These are phyloP conservation scores for Thereva unica DNA, from an alignment of 2,888 invertebrate genomes.

Conservation along the genomic window DNA sequence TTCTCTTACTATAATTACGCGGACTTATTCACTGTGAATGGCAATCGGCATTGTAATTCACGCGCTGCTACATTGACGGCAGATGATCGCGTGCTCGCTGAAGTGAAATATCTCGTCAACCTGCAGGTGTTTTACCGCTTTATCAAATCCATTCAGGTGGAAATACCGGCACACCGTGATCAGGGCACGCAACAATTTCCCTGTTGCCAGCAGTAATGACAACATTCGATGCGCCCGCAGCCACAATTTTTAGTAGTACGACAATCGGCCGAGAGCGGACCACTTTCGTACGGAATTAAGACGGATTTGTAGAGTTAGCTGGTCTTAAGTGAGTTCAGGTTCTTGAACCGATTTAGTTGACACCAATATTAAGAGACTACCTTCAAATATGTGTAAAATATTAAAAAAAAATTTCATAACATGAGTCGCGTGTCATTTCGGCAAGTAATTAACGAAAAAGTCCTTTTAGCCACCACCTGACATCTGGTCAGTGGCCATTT, in stretches of 20 bases:
- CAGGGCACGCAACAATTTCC: slow-evolving; percentile 13
- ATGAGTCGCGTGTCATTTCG: no score
- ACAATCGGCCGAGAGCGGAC: slow-evolving; percentile 16
- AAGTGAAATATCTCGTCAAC: slow-evolving; percentile 35
- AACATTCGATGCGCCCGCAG: slow-evolving; percentile 22
- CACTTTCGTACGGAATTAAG: background rate
- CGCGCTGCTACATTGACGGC: slow-evolving; percentile 19
- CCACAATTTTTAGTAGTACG: background rate
- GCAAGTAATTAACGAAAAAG: no score
- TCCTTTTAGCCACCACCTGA: background rate
- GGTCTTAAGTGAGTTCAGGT: background rate
- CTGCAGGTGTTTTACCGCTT: slow-evolving; percentile 40
- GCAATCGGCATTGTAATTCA: slow-evolving; percentile 14
- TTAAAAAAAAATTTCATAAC: no score
- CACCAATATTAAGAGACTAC: no score
- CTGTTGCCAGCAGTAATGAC: background rate
- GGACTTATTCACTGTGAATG: slow-evolving; percentile 29
- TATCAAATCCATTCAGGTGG: slow-evolving; percentile 39
- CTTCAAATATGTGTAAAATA: no score
- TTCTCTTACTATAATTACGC: slow-evolving; percentile 14
- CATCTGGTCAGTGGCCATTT: slow-evolving; percentile 32
- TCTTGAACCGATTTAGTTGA: background rate
- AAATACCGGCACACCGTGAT: slow-evolving; percentile 21
- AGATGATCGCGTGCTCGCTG: slow-evolving; percentile 36
- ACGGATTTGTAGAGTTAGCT: slow-evolving; percentile 2